Percentiles rank a stretch among this genome's conserved stretches.
These are phyloP conservation scores for Labeo calbasu DNA, from an alignment of 2,797 vertebrate species.

Conservation along the genomic window DNA sequence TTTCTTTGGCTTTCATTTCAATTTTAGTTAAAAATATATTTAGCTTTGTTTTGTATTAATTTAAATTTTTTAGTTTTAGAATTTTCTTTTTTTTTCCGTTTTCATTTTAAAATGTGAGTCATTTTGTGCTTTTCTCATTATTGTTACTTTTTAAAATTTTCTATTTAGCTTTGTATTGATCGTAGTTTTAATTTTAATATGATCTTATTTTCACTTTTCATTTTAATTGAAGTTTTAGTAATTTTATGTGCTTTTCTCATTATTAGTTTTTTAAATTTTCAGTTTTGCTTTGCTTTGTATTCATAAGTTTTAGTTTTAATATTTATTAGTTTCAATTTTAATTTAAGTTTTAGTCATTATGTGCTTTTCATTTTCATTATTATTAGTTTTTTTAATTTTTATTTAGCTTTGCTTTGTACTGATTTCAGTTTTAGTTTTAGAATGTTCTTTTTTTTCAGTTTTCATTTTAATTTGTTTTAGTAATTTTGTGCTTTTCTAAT, in stretches of 20 bases:
- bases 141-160: too few relatives aligned
- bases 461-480: neutral
- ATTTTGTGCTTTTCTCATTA: neutral
- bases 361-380: neutral
- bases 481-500: neutral
- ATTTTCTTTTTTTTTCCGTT: too few relatives aligned
- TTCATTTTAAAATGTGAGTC: too few relatives aligned
- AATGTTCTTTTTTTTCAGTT: neutral
- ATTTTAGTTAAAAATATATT: too few relatives aligned
- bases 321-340: too few relatives aligned
- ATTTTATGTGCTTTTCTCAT: neutral
- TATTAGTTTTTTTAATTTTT: neutral
- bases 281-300: neutral
- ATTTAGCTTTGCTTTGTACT: neutral
- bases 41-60: too few relatives aligned
- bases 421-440: neutral
- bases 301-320: neutral
- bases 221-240: neutral
- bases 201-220: too few relatives aligned
- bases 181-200: too few relatives aligned
- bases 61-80: too few relatives aligned
- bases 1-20: too few relatives aligned
- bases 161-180: too few relatives aligned
- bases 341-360: neutral
- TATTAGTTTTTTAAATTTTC: neutral